phyloP scores from a whole-genome alignment of 2,113 vertebrate species.

The Epinephelus fuscoguttatus region DNA sequence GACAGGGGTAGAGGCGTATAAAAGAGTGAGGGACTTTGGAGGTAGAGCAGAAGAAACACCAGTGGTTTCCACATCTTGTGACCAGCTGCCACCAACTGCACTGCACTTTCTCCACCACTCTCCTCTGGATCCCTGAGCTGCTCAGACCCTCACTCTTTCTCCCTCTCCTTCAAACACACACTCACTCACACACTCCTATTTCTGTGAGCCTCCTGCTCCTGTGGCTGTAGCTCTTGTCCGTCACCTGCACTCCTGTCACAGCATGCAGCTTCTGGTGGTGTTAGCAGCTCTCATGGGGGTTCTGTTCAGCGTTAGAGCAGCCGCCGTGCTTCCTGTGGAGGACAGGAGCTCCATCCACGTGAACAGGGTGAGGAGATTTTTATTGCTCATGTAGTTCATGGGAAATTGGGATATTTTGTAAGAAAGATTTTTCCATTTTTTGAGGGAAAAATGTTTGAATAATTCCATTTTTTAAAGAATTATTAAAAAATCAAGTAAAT shows the following conservation, averaged over 20 bases:
- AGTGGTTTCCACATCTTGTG: conserved; percentile 65
- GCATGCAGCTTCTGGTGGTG: conserved; percentile 87
- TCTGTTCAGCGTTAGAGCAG: conserved; percentile 86
- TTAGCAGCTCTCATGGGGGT: conserved; percentile 88
- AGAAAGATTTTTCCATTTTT: background rate
- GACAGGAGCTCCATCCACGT: conserved; percentile 84
- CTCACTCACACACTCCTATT: conserved; percentile 18
- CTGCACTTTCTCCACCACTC: conserved; percentile 47
- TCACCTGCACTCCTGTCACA: conserved; percentile 74
- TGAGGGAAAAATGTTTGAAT: background rate
- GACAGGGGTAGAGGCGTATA: conserved; percentile 79
- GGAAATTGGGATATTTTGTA: background rate
- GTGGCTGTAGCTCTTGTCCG: conserved; percentile 51
- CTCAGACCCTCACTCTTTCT: conserved; percentile 29
- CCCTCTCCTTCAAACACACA: background rate
- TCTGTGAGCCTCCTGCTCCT: conserved; percentile 57
- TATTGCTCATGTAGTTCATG: background rate
- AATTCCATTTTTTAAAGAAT: background rate
- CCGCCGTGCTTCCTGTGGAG: conserved; percentile 86
- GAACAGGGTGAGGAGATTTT: conserved; percentile 85
- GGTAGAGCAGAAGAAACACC: conserved; percentile 79
- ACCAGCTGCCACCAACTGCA: conserved; percentile 60
- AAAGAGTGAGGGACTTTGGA: conserved; percentile 81
- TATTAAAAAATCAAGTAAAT: background rate
- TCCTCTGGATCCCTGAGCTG: conserved; percentile 59